phyloP scores from a whole-genome alignment of 2,888 invertebrate genomes.

The Parnassius mnemosyne region DNA sequence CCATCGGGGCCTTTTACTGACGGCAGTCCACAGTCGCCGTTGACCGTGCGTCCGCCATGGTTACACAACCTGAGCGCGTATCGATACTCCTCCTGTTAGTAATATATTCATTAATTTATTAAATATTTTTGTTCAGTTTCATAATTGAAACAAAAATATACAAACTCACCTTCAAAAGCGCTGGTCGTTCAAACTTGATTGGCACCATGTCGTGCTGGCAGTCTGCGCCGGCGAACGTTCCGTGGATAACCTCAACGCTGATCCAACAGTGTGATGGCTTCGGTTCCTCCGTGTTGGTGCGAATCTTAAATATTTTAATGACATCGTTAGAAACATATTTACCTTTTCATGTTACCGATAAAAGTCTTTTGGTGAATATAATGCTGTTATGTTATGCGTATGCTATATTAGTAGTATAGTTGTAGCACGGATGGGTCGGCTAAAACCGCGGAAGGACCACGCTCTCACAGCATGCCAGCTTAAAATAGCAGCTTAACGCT shows the following conservation, averaged over 20 bases:
- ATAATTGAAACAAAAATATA: neutral
- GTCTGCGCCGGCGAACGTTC: conserved; percentile 91
- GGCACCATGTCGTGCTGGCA: conserved; percentile 94
- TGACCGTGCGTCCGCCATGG: conserved; percentile 94
- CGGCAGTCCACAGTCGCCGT: conserved; percentile 95
- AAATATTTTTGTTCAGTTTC: too few relatives aligned
- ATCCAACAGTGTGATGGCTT: conserved; percentile 89
- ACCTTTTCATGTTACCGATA: too few relatives aligned
- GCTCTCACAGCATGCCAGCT: too few relatives aligned
- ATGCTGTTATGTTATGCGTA: too few relatives aligned
- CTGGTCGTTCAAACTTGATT: conserved; percentile 93
- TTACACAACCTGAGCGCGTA: conserved; percentile 94
- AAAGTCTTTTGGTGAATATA: too few relatives aligned
- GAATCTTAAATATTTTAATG: conserved; percentile 45
- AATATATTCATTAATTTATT: too few relatives aligned
- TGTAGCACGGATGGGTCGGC: too few relatives aligned
- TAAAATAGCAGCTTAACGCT: too few relatives aligned
- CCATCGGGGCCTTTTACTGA: conserved; percentile 96
- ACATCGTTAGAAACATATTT: too few relatives aligned
- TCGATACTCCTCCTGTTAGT: conserved; percentile 87
- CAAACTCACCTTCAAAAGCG: conserved; percentile 87
- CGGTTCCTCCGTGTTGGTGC: conserved; percentile 66
- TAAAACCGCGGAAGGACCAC: too few relatives aligned
- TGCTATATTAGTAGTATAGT: too few relatives aligned
- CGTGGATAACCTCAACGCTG: conserved; percentile 90